Evolutionary conservation across 2,797 vertebrate species (phyloP), one percentile per base, ranked within the genome.

Genomic region (Hoplostethus mediterraneus): DNA sequence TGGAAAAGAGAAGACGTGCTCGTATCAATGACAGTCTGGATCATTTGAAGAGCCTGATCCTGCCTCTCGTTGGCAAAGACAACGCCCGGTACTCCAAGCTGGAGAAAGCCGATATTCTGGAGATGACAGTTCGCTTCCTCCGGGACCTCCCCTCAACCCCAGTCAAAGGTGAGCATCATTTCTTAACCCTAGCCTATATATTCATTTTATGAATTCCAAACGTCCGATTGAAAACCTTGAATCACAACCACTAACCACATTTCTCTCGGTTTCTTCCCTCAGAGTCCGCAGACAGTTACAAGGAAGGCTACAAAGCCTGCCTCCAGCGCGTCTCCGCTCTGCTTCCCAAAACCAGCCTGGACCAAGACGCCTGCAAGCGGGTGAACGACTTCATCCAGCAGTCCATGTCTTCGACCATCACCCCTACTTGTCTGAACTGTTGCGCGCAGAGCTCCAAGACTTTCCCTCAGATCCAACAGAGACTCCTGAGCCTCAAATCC

Each of bases 101-200:
- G 65, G 96, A 97, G 89, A 97, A 97, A 87, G 97, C 96, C 0
- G 96, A 96, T 62, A 94, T 97, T 78, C 92, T 97, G 67, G 97
- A 97, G 85, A 97, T 97, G 96, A 96, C 97, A 0, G 96, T 97
- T 11, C 91, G 95, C 48, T 97, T 96, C 85, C 95, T 97, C 40
- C 90, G 90, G 88, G 95, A 96, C 38, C 89, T 96, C 40, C 95
- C 75, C 1, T 87, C 87, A 13, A 52, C 75, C 4, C 88, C 89
- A 5, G 77, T 28, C 56, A 90, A 94, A 86, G 77, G 96, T 96
- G 83, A 92, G 91, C 87, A 28, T 51, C 52, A 0, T 54, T 33
- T 63, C 63, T 5, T 21, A 0, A 69, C n/a, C 49, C 49, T 11
- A 30, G 1, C 44, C 42, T 10, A 33, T 10, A 31, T 3, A 4